phyloP scores from a whole-genome alignment of 2,888 invertebrate species.

The Ophioninae sp. region DNA sequence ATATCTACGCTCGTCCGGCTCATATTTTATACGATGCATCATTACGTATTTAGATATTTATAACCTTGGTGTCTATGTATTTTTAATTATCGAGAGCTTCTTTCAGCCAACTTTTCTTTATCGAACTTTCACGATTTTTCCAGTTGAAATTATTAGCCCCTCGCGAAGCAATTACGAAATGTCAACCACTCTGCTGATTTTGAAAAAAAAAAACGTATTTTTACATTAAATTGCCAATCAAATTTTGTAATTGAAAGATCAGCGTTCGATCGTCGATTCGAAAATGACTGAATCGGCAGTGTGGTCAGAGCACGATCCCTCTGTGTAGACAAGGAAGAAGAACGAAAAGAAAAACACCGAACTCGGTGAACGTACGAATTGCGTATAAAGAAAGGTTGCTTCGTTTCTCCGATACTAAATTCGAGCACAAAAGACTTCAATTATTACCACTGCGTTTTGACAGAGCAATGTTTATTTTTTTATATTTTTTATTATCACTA shows the following conservation, averaged over 20 bases:
- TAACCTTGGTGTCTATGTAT: neutral
- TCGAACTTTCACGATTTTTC: neutral
- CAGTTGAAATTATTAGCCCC: neutral
- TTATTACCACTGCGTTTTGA: neutral
- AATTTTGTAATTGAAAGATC: neutral
- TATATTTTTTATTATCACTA: neutral
- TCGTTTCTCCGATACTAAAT: constrained; percentile 77
- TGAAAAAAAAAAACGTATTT: neutral
- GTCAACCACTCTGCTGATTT: constrained; percentile 5
- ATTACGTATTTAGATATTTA: neutral
- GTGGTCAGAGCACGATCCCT: constrained; percentile 1
- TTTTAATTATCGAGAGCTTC: constrained; percentile 6
- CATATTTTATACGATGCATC: neutral
- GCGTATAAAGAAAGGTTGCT: constrained; percentile 79
- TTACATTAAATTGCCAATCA: neutral
- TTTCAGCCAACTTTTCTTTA: neutral
- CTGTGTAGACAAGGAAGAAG: neutral
- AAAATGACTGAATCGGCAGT: neutral
- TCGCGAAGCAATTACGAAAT: neutral
- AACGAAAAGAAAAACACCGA: neutral
- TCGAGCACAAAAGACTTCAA: constrained; percentile 76
- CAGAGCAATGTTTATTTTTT: neutral
- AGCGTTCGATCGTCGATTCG: no score
- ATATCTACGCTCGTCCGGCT: neutral
- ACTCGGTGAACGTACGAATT: constrained; percentile 70